Evolutionary conservation across 2,797 vertebrate species (phyloP).

Genomic region (Bradypus variegatus): DNA sequence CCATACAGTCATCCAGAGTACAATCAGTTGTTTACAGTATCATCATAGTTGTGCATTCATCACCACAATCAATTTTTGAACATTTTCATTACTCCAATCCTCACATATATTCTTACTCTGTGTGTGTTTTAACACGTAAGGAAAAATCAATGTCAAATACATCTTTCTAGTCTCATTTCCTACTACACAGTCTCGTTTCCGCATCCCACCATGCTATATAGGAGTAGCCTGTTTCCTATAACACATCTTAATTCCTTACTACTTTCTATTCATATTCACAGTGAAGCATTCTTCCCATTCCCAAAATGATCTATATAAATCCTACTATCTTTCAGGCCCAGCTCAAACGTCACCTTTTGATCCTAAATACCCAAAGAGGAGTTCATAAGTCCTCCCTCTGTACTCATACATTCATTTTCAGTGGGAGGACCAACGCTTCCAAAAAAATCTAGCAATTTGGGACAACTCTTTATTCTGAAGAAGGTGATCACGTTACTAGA

Average conservation of each 20-base stretch:
- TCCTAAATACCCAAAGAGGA: background rate
- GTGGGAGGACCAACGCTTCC: background rate
- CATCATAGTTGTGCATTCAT: too few species aligned
- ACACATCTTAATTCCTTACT: background rate
- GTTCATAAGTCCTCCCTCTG: background rate
- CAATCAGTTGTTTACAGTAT: too few species aligned
- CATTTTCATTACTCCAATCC: too few species aligned
- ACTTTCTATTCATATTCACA: conserved; percentile 16
- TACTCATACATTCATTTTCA: background rate
- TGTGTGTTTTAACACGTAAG: background rate
- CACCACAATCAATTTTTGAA: too few species aligned
- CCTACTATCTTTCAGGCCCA: background rate
- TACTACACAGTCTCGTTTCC: background rate
- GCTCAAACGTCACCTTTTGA: background rate
- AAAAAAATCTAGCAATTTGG: background rate
- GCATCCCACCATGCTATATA: background rate
- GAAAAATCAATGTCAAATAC: conserved; percentile 14
- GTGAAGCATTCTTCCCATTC: conserved; percentile 5
- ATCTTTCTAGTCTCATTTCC: background rate
- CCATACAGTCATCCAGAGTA: too few species aligned
- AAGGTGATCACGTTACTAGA: background rate
- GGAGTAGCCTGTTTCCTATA: background rate
- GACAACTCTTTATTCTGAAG: conserved; percentile 12
- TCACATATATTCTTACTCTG: too few species aligned
- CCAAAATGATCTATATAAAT: conserved; percentile 14